Evolutionary conservation across 1,140 invertebrate genomes (phyloP), one percentile per base, ranked within the genome.

Genomic region (Paralvinella palmiformis): DNA sequence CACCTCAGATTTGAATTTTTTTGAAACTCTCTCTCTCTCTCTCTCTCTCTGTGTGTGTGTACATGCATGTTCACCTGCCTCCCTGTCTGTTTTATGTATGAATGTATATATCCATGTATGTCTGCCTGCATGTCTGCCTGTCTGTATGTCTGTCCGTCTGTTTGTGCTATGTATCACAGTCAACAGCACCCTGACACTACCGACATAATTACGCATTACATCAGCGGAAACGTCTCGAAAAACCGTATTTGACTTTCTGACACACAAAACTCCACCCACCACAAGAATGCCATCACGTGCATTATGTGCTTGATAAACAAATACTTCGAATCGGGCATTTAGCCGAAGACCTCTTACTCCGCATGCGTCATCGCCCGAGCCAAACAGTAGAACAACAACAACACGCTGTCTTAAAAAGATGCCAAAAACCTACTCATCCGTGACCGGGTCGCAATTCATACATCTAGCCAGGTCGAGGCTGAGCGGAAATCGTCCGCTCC

Each of bases 11-110:
- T n/a, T n/a, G n/a, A n/a, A n/a, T n/a, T n/a, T n/a, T n/a, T n/a
- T n/a, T n/a, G n/a, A n/a, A n/a, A 52, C 2, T 52, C 48, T 27
- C 20, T 48, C n/a, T 48, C 20, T 48, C n/a, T 48, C 20, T 48
- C n/a, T 48, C 20, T 48, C n/a, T 48, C 20, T 48, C n/a, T 48
- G 27, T 48, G 44, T 48, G 27, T 48, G 44, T 48, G 27, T 48
- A 24, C 27, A 48, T 48, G 44, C 27, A 48, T 48, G 44, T 48
- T 20, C 27, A 24, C 27, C 20, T 48, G 44, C 27, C 20, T 48
- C n/a, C 27, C 20, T 48, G 44, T 48, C 20, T 48, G 44, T n/a
- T n/a, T n/a, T 48, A 48, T 48, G 44, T 48, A 48, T 48, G 44
- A 20, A 48, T 48, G 44, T 48, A 48, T 48, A 24, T 48, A 48